phyloP scores from a whole-genome alignment of 2,113 vertebrate genomes.

The Gallinago paraguaiae region DNA sequence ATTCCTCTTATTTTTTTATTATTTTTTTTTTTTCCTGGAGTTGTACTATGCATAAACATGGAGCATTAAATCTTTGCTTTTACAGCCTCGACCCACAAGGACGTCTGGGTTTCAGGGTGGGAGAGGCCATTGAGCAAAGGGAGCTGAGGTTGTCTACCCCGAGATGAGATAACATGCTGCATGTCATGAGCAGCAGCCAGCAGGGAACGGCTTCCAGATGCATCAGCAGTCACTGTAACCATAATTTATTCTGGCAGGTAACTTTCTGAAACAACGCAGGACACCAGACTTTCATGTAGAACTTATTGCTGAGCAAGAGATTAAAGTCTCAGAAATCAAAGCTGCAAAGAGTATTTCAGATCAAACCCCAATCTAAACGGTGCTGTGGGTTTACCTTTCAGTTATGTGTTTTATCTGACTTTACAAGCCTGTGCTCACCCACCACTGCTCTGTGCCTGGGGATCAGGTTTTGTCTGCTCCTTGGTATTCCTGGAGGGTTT shows the following conservation, averaged over 20 bases:
- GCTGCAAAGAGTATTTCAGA: not conserved
- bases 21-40: not conserved
- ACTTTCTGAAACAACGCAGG: not conserved
- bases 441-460: not conserved
- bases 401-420: not conserved
- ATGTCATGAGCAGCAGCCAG: not conserved
- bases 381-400: not conserved
- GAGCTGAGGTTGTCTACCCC: not conserved
- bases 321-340: not conserved
- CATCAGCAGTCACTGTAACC: not conserved
- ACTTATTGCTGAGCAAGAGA: not conserved
- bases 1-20: not conserved
- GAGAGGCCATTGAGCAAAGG: not conserved
- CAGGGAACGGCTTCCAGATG: not conserved
- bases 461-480: not conserved
- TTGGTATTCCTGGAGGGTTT: not conserved
- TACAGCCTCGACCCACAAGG: rapidly evolving
- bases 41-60: rapidly evolving
- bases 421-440: not conserved
- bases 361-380: not conserved
- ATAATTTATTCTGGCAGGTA: not conserved
- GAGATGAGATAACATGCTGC: rapidly evolving
- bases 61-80: not conserved
- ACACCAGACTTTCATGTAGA: not conserved
- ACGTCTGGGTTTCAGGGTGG: not conserved